Percentiles rank a stretch among this genome's conserved stretches.
Evolutionary conservation across 2,797 vertebrate species (phyloP).

Genomic region (Coluber constrictor): DNA sequence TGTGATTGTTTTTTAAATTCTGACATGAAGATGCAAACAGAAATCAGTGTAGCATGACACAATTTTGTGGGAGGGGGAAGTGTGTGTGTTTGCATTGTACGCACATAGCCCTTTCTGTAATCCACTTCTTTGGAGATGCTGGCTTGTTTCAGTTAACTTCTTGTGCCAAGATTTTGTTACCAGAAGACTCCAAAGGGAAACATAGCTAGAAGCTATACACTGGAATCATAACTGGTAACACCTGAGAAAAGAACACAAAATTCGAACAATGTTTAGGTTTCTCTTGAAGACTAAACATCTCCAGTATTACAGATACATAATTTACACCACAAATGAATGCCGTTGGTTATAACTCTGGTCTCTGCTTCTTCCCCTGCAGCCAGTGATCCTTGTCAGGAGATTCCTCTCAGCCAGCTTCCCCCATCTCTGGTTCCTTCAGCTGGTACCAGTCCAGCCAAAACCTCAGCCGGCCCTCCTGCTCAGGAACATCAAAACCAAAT

Average conservation of each 20-base stretch:
- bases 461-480: conserved; percentile 67
- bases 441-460: conserved; percentile 68
- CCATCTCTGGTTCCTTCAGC: conserved; percentile 73
- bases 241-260: not conserved
- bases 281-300: not conserved
- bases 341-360: not conserved
- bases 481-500: conserved; percentile 76
- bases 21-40: not conserved
- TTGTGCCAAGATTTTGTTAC: not conserved
- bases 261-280: not conserved
- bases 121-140: not conserved
- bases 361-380: conserved; percentile 65
- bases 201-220: not conserved
- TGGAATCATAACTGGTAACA: conserved; percentile 21
- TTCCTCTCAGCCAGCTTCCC: conserved; percentile 83
- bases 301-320: not conserved
- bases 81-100: not conserved
- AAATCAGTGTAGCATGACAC: not conserved
- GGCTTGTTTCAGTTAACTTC: not conserved
- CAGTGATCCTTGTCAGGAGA: conserved; percentile 78
- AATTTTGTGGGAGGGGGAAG: not conserved
- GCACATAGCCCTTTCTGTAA: not conserved
- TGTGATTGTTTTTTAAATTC: not conserved
- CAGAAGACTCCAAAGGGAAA: not conserved
- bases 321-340: not conserved